Conservation (phyloP, 2,797 vertebrate genomes). For the Acropternis orthonyx region DNA sequence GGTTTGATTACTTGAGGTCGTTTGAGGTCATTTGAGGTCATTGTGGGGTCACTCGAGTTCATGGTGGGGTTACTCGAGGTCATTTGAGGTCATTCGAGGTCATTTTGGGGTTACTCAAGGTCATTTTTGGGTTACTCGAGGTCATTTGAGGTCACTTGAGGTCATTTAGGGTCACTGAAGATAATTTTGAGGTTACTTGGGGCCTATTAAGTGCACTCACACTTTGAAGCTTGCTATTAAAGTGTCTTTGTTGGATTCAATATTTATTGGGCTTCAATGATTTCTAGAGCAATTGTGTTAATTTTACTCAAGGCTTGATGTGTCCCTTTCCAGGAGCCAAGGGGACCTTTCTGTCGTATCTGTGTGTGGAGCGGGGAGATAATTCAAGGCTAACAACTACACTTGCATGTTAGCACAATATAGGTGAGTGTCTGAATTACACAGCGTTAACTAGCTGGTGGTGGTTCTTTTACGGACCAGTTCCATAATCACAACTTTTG, state of each 20-base stretch:
- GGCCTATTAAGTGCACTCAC: not conserved
- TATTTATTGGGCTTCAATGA: not conserved
- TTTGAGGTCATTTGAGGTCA: too few species aligned
- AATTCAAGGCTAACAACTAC: not conserved
- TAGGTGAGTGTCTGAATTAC: fast-evolving
- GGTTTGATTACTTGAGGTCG: too few species aligned
- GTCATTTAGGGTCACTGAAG: too few species aligned
- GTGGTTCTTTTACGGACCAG: not conserved
- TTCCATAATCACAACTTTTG: not conserved
- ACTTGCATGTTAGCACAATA: fast-evolving
- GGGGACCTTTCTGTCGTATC: not conserved
- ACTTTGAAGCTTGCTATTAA: slow-evolving; percentile 18
- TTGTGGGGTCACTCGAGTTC: too few species aligned
- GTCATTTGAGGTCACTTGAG: too few species aligned
- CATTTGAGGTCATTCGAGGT: too few species aligned
- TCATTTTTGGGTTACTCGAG: too few species aligned
- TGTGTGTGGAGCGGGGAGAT: not conserved
- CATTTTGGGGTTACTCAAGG: too few species aligned
- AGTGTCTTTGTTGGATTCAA: not conserved
- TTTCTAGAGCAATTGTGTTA: not conserved
- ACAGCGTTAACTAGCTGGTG: fast-evolving
- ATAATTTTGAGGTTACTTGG: too few species aligned
- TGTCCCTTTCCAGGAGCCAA: not conserved
- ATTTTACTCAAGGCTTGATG: not conserved
- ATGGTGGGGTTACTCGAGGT: too few species aligned